These are phyloP conservation scores for Halcyon senegalensis DNA, from an alignment of 2,113 vertebrate species.

Conservation along the genomic window DNA sequence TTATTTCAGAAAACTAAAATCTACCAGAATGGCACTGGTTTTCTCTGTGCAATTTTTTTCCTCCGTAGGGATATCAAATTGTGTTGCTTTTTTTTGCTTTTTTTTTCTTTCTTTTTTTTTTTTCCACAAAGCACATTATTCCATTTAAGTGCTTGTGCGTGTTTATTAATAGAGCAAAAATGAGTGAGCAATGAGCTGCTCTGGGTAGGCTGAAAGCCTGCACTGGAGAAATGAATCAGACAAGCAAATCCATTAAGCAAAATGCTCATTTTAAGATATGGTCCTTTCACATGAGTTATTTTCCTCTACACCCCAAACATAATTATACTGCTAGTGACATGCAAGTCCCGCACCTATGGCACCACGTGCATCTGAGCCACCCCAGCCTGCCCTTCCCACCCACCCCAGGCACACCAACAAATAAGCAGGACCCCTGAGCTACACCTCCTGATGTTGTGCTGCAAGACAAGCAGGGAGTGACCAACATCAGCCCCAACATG, in stretches of 20 bases:
- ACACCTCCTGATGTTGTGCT: not conserved
- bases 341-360: not conserved
- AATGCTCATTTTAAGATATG: conserved; percentile 5
- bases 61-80: not conserved
- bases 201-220: conserved; percentile 40
- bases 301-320: not conserved
- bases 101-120: too few relatives aligned
- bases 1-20: not conserved
- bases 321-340: not conserved
- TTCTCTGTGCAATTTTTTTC: not conserved
- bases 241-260: conserved; percentile 28
- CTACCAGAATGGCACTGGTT: not conserved
- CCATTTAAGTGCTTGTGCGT: conserved; percentile 14
- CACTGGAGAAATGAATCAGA: conserved; percentile 38
- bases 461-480: not conserved
- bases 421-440: not conserved
- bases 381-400: not conserved
- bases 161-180: conserved; percentile 66
- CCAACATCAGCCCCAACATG: not conserved
- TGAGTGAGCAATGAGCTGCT: conserved; percentile 20
- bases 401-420: not conserved
- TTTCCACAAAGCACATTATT: not conserved
- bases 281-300: conserved; percentile 13
- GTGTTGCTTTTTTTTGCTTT: not conserved
- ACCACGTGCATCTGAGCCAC: not conserved